Base-by-base conservation (phyloP, 1,140 invertebrate species). In the Drosophila willistoni region DNA sequence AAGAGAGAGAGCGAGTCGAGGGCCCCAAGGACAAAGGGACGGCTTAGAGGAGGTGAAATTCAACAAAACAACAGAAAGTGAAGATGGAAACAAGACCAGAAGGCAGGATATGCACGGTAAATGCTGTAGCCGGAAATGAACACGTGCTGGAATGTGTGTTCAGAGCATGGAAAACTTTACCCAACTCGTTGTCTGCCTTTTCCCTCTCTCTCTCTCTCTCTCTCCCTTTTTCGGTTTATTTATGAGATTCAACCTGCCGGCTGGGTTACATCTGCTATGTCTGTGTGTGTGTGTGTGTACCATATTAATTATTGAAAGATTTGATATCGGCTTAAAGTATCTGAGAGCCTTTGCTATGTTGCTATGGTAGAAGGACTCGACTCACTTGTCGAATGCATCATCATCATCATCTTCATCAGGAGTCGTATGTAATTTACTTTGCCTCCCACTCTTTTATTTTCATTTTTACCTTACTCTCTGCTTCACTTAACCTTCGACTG, bases 231-330 rank as follows among this genome's bases (percentile, higher is more conserved):
- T 73, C 47, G 68, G 82, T 69, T 86, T 83, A 86, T 87, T 87
- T 86, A 82, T 87, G 79, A 76, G 44, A 51, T 51, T 51, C 17
- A 51, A 51, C 68, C 68, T 57, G 39, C 33, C 47, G 68, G 69
- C 59, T 68, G 76, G 65, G 60, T 70, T 64, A 25, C 60, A 60
- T 71, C 61, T 47, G 34, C 60, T 19, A n/a, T 12, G 22, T 19
- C 69, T 54, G 22, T 12, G 22, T 19, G 34, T 59, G 51, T 73
- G 64, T 67, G 76, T 65, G 72, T 54, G 73, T 70, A 63, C 70
- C 60, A 77, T 89, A 87, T 87, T 89, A 87, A 87, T 87, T 87
- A 87, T 87, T 87, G 77, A 87, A 77, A 87, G 80, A 87, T 87
- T 87, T 87, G 70, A 83, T 87, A 87, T 87, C 84, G 65, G 80